These are phyloP conservation scores for Ischnura elegans DNA, from an alignment of 2,888 invertebrate genomes.

Conservation along the genomic window DNA sequence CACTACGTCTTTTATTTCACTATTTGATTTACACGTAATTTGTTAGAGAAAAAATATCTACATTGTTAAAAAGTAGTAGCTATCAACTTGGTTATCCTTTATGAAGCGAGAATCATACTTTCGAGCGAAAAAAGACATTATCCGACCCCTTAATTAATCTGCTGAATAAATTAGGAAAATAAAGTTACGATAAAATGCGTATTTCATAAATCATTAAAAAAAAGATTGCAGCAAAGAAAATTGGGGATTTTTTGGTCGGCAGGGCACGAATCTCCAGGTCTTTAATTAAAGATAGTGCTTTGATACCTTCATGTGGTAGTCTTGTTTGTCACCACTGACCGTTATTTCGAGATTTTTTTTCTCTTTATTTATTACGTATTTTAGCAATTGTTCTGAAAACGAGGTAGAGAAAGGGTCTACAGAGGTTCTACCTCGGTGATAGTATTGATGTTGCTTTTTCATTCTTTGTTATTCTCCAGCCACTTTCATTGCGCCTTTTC, in stretches of 20 bases:
- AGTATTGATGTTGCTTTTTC: not conserved
- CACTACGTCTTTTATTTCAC: too few relatives aligned
- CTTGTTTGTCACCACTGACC: not conserved
- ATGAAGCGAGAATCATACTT: not conserved
- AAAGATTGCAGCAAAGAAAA: not conserved
- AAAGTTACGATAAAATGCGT: not conserved
- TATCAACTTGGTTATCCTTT: not conserved
- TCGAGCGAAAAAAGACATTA: not conserved
- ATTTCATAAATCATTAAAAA: not conserved
- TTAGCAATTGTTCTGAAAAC: not conserved
- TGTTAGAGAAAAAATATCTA: not conserved
- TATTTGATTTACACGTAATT: too few relatives aligned
- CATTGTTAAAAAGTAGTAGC: not conserved
- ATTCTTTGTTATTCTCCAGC: not conserved
- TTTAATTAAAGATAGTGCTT: conserved; percentile 11
- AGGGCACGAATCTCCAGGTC: not conserved
- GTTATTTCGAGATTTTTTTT: not conserved
- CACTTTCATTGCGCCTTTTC: not conserved
- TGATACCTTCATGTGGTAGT: not conserved
- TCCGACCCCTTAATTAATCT: not conserved
- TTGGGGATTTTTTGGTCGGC: not conserved
- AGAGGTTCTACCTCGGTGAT: not conserved
- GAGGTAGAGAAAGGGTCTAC: not conserved
- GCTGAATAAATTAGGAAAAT: not conserved
- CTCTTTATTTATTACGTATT: not conserved